Evolutionary conservation across 1,140 invertebrate species (phyloP), one percentile per base, ranked within the genome.

Genomic region (Orussus abietinus): DNA sequence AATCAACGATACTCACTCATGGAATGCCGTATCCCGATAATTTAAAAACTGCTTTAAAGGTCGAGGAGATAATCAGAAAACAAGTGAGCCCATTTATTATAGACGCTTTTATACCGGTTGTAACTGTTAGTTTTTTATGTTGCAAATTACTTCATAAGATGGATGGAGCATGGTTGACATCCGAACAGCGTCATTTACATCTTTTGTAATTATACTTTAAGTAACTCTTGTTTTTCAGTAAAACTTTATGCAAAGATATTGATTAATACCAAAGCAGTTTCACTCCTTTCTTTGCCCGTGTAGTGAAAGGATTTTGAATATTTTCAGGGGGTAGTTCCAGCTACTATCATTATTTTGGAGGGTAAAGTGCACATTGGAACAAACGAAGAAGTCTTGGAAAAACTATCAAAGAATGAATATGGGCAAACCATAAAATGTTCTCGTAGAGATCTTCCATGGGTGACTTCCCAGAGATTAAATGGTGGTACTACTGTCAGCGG

Each of bases 1-100:
- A 99, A 76, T 95, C 92, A 9, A 95, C 96, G 3, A 96, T 99
- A 33, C 92, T 99, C 29, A 98, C 95, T 2, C 96, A 99, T 75
- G 96, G 96, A 28, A 94, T 99, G 87, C 95, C 96, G 0, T 90
- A 84, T 75, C 96, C 96, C 1, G 69, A 87, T 22, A 99, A 99
- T 75, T 74, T 96, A 31, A 70, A 86, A 49, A 96, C 90, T 18
- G 94, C 94, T 3, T 22, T 83, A 10, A 71, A 81, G 60, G 85
- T 97, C 1, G 91, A 98, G 73, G 62, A 84, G 42, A 80, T 86
- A 39, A 77, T 98, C 4, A 78, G 82, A 49, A 52, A 78, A 57
- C 69, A 80, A 70, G 86, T 88, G 47, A n/a, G n/a, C n/a, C n/a
- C n/a, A n/a, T n/a, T n/a, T n/a, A n/a, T n/a, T n/a, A n/a, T n/a